These are phyloP conservation scores for Caenorhabditis imperialis DNA, from an alignment of 2,888 invertebrate species.

Conservation along the genomic window DNA sequence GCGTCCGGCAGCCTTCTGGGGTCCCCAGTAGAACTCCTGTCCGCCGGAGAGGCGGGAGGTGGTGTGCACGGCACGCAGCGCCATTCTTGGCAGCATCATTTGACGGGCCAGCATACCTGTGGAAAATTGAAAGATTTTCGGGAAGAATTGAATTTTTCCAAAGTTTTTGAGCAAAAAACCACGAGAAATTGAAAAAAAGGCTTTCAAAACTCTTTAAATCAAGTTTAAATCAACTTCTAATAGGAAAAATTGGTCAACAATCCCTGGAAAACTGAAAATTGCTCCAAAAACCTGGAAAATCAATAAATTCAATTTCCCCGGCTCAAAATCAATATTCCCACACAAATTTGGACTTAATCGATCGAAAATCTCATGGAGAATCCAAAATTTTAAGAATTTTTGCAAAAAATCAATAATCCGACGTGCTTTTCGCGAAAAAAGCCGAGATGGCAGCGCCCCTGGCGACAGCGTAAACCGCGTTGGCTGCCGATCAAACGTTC, in stretches of 20 bases:
- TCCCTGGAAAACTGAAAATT: no score
- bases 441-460: constrained; percentile 24
- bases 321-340: no score
- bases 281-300: no score
- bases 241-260: background rate
- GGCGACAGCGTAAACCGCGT: constrained; percentile 38
- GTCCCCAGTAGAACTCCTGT: constrained; percentile 74
- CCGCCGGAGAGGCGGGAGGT: constrained; percentile 63
- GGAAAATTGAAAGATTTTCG: background rate
- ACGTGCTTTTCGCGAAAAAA: constrained; percentile 8
- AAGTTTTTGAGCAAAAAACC: background rate
- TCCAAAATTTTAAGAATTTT: background rate
- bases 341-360: no score
- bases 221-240: background rate
- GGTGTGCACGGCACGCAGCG: constrained; percentile 70
- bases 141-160: no score
- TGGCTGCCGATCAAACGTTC: constrained; percentile 36
- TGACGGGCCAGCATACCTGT: constrained; percentile 71
- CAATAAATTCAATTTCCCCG: no score
- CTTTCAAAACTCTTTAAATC: background rate
- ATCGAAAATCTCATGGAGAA: background rate
- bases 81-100: constrained; percentile 71
- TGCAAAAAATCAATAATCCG: constrained; percentile 26
- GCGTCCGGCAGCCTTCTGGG: constrained; percentile 75
- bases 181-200: constrained; percentile 2